Base-by-base conservation (phyloP, 2,888 invertebrate genomes). In the Thyatira batis region DNA sequence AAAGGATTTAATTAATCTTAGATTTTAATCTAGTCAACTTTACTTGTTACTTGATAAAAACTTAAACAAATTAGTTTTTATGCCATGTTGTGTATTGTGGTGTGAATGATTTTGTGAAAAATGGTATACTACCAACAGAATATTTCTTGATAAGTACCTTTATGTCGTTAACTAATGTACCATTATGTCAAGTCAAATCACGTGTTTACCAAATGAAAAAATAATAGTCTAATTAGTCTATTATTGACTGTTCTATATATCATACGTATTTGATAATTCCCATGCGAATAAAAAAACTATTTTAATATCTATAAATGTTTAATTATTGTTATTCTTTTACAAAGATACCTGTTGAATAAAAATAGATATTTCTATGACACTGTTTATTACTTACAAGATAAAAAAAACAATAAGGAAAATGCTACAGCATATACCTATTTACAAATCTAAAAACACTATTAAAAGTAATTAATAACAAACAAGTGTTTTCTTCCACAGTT, bases 371-470 rank as follows among this genome's bases (percentile, higher is more conserved):
- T 39, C 8, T 39, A 8, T 13, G n/a, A 33, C 11, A 13, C 33
- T 17, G 17, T 39, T 39, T 39, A 39, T 39, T 39, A 27, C 4
- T 3, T 27, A 39, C n/a, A 17, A 6, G 33, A n/a, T 33, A 17
- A 39, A 39, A 39, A 8, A 39, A 17, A 8, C 13, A 39, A 33
- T 33, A 0, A 13, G 5, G 33, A 17, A n/a, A 39, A 39, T 39
- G 39, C 39, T 39, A 17, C 39, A 39, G 39, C 39, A 39, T 39
- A 17, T 39, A 39, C 17, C 39, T 39, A 17, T 39, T 17, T 39
- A 39, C 39, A 53, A 65, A 64, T 50, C 63, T 39, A 39, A 17
- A 39, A 39, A 33, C 0, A 6, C 17, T 17, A 39, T 17, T 39
- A 39, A 39, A 39, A 39, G 17, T 11, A n/a, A 39, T 39, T 17